Base-by-base conservation (phyloP, 2,797 vertebrate genomes). In the Sibirionetta formosa region DNA sequence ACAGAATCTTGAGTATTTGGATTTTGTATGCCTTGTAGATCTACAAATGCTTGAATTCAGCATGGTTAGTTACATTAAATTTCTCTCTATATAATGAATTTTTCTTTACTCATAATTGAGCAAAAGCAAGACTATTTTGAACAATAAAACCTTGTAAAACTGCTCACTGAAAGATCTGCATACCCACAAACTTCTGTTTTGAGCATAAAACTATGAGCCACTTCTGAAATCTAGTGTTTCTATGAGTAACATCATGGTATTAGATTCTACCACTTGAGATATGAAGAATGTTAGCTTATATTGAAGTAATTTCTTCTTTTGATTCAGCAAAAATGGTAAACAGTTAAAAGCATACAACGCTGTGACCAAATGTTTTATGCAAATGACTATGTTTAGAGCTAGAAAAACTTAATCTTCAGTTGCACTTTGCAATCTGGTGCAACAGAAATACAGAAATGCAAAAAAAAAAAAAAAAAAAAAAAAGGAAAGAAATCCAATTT, bases 231-330 rank as follows among this genome's bases (percentile, higher is more conserved):
- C 29, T 77, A 72, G 11, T 84, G 16, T 68, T 95, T 91, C 48
- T 61, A n/a, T 93, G 53, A 81, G 18, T 93, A 31, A 79, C 6
- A 94, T 54, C 9, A 33, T 5, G 2, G 38, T 68, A 51, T 60
- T 82, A 58, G 33, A 90, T 35, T 8, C 31, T 53, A 83, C 57
- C 64, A 85, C 14, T 93, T 8, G 73, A 88, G 26, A 86, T 91
- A 70, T 40, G 58, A 95, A 93, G 38, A 77, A 63, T 31, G 17
- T 22, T 93, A 65, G 5, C 44, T 46, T 84, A 76, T 76, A 50
- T 4, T 88, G 72, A 90, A 95, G 29, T 6, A 83, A 70, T 93
- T 92, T 95, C 44, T 89, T 95, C 76, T 94, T 85, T 90, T 70
- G 92, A 29, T 85, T 93, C 91, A 85, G 56, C 29, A 69, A 94